A percentile compares a stretch with the other conserved stretches of the same genome.
Evolutionary conservation across 23 tunicate genomes (phyloP).

Genomic region (Halocynthia roretzi): DNA sequence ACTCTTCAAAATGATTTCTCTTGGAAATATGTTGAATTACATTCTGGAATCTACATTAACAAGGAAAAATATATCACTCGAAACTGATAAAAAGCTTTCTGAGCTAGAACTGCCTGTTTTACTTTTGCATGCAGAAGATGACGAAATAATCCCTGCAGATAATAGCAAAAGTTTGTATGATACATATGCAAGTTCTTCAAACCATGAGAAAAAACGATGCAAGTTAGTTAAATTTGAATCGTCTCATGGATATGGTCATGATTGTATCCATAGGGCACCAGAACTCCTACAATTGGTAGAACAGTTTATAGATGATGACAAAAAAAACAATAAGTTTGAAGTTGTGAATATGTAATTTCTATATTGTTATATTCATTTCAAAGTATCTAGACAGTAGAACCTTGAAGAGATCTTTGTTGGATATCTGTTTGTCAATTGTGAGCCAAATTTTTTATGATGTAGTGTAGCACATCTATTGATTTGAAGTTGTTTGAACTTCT

Average conservation of each 20-base stretch:
- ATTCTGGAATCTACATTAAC: conserved; percentile 35
- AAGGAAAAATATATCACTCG: conserved; percentile 14
- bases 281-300: not conserved
- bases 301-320: not conserved
- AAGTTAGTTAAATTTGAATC: conserved; percentile 49
- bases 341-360: not conserved
- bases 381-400: too few relatives aligned
- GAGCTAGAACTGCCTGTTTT: conserved; percentile 30
- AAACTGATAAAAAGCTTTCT: conserved; percentile 14
- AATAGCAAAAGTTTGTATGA: conserved; percentile 44
- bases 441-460: too few relatives aligned
- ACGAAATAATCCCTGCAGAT: conserved; percentile 30
- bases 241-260: conserved; percentile 66
- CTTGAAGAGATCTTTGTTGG: too few relatives aligned
- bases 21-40: conserved; percentile 2
- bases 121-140: conserved; percentile 83
- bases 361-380: too few relatives aligned
- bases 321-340: not conserved
- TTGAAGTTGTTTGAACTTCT: too few relatives aligned
- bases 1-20: conserved; percentile 31
- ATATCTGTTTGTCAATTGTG: too few relatives aligned
- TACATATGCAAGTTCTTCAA: conserved; percentile 4
- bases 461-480: too few relatives aligned
- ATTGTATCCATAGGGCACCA: conserved; percentile 24
- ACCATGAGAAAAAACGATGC: not conserved